Evolutionary conservation across 2,113 vertebrate genomes (phyloP), one percentile per base, ranked within the genome.

Genomic region (Burhinus oedicnemus): DNA sequence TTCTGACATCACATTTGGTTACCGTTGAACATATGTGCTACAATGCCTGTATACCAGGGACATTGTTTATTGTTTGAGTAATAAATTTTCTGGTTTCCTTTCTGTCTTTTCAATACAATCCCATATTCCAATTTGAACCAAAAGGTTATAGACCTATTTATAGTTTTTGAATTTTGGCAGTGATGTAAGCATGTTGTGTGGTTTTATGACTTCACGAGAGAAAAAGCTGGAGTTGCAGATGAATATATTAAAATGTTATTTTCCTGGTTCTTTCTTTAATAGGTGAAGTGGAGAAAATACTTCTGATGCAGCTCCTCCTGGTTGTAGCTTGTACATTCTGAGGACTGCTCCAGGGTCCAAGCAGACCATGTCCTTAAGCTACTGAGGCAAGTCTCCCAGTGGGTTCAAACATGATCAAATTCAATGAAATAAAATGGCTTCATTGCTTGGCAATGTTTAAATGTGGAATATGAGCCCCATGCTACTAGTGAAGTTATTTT

Each of bases 131-230:
- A 8, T 87, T 87, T 77, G 82, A 93, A 93, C 45, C 54, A 86
- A 90, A 94, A 90, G 54, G 49, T 93, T 96, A 76, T 30, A 77
- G 68, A 55, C 25, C 51, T 95, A 93, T 95, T 94, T 90, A 90
- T 83, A 96, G 83, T 13, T 94, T 87, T 45, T 57, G n/a, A 70
- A 72, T 93, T 93, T 93, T 93, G 90, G 75, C 78, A 80, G 42
- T 87, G 54, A 84, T 91, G 55, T 83, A 88, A 79, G 14, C n/a
- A n/a, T 60, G 64, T 89, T 94, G 29, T 94, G 82, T 66, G 93
- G 83, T 75, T 96, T 87, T 92, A 58, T 95, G 93, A 91, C 76
- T 92, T 91, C 51, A 93, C 30, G 69, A 89, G 27, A 81, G 42
- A 90, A 89, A 89, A 95, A 81, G 22, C 45, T 60, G n/a, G 23